Evolutionary conservation across 2,113 vertebrate genomes (phyloP), one percentile per base, ranked within the genome.

Genomic region (Myotis davidii): DNA sequence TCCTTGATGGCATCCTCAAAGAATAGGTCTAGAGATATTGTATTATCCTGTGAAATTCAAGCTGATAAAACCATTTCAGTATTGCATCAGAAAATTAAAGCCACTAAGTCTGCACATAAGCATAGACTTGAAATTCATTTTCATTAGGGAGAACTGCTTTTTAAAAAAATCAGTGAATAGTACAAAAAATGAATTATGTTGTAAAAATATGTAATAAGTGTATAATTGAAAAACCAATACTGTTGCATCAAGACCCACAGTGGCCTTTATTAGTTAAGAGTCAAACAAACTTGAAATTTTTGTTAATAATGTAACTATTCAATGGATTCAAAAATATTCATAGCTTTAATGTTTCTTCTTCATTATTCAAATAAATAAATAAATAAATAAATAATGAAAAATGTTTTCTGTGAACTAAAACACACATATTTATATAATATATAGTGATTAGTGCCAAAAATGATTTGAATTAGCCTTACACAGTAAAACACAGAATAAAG

Each of bases 181-280:
- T 96, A 93, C 61, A 96, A 3, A 94, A 87, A 61, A 90, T 9
- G 42, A 54, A 90, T 74, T 27, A 9, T 69, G 65, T 64, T 21
- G 17, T 91, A 86, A 97, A 96, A 95, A 89, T 94, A 83, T 25
- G 70, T 50, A 96, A 97, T 97, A 98, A 97, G 98, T 76, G 82
- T 85, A 39, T 97, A 97, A 96, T 90, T 97, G 88, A 97, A 98
- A 96, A 92, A 92, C 88, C 78, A 96, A 14, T 87, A 64, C 93
- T 96, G 89, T 97, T 97, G 81, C 85, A 98, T 96, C 93, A 97
- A 45, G 69, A 45, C 91, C 87, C 84, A 89, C 37, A 54, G 89
- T 88, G 86, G 88, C 91, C 95, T 94, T 94, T 96, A 91, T 94
- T 97, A 97, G 94, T 95, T 98, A 98, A 98, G 97, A 97, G 95